phyloP scores from a whole-genome alignment of 2,113 vertebrate genomes.

The Perca flavescens region DNA sequence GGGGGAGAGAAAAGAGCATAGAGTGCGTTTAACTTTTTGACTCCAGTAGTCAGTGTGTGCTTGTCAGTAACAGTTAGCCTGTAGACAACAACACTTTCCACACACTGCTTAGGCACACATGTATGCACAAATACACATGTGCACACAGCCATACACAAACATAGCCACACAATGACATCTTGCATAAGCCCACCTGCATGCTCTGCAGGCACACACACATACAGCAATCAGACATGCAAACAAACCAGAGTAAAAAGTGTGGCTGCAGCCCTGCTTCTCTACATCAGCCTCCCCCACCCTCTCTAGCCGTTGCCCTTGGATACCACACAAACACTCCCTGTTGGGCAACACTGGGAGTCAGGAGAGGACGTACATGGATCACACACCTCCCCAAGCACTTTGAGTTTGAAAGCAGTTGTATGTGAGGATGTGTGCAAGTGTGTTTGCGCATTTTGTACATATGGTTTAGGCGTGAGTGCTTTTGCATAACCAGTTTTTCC shows the following conservation, averaged over 20 bases:
- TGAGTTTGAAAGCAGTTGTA: conserved; percentile 45
- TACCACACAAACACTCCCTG: conserved; percentile 86
- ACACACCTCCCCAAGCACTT: conserved; percentile 65
- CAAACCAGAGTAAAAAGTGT: conserved; percentile 73
- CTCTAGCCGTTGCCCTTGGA: conserved; percentile 78
- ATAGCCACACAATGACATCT: conserved; percentile 61
- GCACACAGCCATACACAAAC: conserved; percentile 40
- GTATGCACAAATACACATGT: conserved; percentile 48
- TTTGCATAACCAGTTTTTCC: conserved; percentile 21
- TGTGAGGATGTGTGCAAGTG: conserved; percentile 31
- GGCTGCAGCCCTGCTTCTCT: conserved; percentile 74
- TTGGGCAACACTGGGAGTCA: conserved; percentile 85
- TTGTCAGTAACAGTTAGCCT: conserved; percentile 84
- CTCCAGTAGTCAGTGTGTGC: conserved; percentile 83
- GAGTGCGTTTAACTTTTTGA: conserved; percentile 84
- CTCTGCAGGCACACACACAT: conserved; percentile 51
- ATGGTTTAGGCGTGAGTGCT: conserved; percentile 13
- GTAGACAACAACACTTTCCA: conserved; percentile 81
- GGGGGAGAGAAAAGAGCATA: conserved; percentile 80
- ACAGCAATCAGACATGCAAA: conserved; percentile 68
- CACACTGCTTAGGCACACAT: conserved; percentile 49
- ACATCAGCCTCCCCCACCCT: conserved; percentile 79
- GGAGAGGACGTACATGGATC: conserved; percentile 81
- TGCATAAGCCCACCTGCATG: conserved; percentile 68
- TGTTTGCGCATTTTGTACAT: conserved; percentile 29